These are phyloP conservation scores for Bubalus kerabau DNA, from an alignment of 2,113 vertebrate genomes.

Conservation along the genomic window DNA sequence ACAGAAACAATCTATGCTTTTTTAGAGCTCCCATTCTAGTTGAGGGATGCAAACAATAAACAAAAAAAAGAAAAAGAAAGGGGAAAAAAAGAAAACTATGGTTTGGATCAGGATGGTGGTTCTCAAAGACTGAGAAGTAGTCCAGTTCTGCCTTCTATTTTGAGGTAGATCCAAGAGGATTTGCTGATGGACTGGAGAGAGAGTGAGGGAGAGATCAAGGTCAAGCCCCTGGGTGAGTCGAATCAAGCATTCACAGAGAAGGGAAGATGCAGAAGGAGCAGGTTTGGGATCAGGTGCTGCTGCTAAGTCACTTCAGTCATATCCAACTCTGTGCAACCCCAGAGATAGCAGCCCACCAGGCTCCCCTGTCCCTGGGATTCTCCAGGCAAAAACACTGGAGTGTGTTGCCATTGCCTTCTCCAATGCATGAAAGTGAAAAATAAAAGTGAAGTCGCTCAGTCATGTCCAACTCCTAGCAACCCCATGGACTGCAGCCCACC, in stretches of 20 bases:
- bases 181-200: not conserved
- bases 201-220: not conserved
- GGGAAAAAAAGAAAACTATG: not conserved
- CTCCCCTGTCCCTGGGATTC: no score
- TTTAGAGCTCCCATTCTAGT: not conserved
- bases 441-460: no score
- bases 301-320: no score
- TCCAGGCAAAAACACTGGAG: no score
- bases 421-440: no score
- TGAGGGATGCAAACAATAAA: not conserved
- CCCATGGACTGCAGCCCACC: no score
- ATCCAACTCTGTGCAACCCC: no score
- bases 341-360: no score
- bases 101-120: not conserved
- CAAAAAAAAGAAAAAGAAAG: not conserved
- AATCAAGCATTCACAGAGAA: not conserved
- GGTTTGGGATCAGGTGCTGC: not conserved
- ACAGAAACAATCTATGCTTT: not conserved
- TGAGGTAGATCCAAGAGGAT: not conserved
- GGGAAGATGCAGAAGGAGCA: not conserved
- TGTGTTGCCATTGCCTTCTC: no score
- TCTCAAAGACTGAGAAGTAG: not conserved
- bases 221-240: not conserved
- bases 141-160: not conserved
- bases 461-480: no score